Conservation (phyloP, 2,113 vertebrate species). For the Syrmaticus mikado region DNA sequence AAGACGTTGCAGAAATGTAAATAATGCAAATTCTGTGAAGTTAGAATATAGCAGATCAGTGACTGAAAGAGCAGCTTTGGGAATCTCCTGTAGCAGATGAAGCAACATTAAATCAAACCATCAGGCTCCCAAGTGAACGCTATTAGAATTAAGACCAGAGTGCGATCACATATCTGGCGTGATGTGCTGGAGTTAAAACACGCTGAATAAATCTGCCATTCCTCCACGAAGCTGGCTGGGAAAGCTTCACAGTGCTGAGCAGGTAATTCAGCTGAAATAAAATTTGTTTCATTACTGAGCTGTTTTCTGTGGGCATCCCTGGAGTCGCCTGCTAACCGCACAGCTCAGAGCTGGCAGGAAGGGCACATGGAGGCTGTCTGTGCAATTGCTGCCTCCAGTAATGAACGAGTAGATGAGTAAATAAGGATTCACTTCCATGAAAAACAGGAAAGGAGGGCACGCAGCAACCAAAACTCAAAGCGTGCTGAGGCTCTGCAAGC, state of each 20-base stretch:
- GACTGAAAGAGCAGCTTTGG: constrained; percentile 19
- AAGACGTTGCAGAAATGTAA: not conserved
- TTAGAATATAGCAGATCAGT: not conserved
- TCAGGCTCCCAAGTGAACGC: constrained; percentile 36
- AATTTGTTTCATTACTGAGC: not conserved
- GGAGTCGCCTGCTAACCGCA: not conserved
- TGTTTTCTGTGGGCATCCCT: not conserved
- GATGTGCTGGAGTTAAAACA: constrained; percentile 14
- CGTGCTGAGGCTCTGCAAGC: not conserved
- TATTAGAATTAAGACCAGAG: constrained; percentile 35
- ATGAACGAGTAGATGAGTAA: not conserved
- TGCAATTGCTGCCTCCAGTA: not conserved
- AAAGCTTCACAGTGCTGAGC: not conserved
- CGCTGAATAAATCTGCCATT: constrained; percentile 32
- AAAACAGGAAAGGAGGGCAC: not conserved
- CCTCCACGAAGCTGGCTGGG: not conserved
- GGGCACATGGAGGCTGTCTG: not conserved
- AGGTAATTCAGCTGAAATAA: not conserved
- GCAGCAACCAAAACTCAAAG: not conserved
- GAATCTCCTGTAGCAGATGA: constrained; percentile 24
- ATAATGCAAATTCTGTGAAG: not conserved
- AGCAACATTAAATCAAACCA: constrained; percentile 14
- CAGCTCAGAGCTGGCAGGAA: accelerated
- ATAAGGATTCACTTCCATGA: not conserved
- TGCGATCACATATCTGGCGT: constrained; percentile 13